A percentile compares a stretch with the other conserved stretches of the same genome.
Conservation (phyloP, 1,140 invertebrate species). For the Vanessa tameamea region DNA sequence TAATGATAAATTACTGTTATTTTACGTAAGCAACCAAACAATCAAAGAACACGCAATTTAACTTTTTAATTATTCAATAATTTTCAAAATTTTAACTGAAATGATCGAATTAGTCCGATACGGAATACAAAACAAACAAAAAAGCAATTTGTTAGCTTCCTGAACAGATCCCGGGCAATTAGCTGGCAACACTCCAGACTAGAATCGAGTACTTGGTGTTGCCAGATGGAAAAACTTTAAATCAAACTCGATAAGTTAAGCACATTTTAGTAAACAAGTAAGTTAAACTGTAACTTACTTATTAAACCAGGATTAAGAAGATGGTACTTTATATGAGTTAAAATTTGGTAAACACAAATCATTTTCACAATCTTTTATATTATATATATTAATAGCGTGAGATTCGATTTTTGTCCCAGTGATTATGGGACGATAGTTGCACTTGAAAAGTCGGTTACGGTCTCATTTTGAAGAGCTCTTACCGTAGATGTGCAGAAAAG, state of each 20-base stretch:
- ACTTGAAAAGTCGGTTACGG: too few species aligned
- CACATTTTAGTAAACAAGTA: conserved; percentile 3
- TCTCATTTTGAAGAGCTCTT: too few species aligned
- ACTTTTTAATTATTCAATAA: not conserved
- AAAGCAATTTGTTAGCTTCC: conserved; percentile 18
- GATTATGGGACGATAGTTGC: too few species aligned
- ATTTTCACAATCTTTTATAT: too few species aligned
- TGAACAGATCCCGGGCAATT: conserved; percentile 31
- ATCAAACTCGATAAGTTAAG: conserved; percentile 11
- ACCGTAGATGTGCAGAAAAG: too few species aligned
- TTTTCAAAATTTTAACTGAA: not conserved
- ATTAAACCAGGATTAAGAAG: not conserved
- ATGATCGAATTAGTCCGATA: conserved; percentile 3
- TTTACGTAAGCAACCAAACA: too few species aligned
- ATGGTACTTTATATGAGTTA: too few species aligned
- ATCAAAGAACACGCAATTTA: too few species aligned
- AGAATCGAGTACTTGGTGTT: conserved; percentile 1
- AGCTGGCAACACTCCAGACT: conserved; percentile 38
- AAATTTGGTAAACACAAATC: too few species aligned
- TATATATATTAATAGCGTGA: too few species aligned
- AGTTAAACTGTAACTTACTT: not conserved
- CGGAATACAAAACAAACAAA: conserved; percentile 16
- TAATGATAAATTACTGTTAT: too few species aligned
- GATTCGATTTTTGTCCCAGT: too few species aligned
- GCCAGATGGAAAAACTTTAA: conserved; percentile 29